Conservation (phyloP, 2,888 invertebrate genomes). For the Lysandra coridon region DNA sequence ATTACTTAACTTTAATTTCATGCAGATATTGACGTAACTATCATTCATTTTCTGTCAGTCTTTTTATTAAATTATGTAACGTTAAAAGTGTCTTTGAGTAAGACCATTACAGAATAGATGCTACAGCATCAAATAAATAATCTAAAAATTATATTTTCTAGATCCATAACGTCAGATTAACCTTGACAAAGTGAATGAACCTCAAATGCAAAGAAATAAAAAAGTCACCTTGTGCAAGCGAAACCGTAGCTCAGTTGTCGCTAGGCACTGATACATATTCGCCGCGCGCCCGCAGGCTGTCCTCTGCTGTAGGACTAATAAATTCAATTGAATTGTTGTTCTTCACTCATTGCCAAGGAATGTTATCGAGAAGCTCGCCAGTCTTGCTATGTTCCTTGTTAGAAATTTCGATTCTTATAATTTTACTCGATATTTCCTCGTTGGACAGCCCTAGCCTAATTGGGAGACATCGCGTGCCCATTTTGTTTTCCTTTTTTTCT, state of each 20-base stretch:
- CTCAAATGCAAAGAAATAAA: not conserved
- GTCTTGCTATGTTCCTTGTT: not conserved
- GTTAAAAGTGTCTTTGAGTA: not conserved
- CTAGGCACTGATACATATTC: not conserved
- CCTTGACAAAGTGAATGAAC: not conserved
- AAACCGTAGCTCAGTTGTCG: not conserved
- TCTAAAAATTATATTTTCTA: not conserved
- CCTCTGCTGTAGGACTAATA: constrained; percentile 9
- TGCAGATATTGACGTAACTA: not conserved
- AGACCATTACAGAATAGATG: not conserved
- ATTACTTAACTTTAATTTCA: not conserved
- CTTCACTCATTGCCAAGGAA: not conserved
- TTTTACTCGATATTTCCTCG: not conserved
- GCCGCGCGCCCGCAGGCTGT: not conserved
- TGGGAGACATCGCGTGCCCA: not conserved
- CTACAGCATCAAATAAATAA: not conserved
- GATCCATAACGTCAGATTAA: not conserved
- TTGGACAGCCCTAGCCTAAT: constrained; percentile 8
- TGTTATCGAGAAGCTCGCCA: not conserved
- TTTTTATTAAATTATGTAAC: not conserved
- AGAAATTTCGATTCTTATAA: not conserved
- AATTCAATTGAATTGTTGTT: not conserved
- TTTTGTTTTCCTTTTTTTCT: constrained; percentile 1
- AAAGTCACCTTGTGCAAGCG: not conserved
- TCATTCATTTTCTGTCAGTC: not conserved